Conservation (phyloP, 2,113 vertebrate species). For the Leptobrachium ailaonicum region DNA sequence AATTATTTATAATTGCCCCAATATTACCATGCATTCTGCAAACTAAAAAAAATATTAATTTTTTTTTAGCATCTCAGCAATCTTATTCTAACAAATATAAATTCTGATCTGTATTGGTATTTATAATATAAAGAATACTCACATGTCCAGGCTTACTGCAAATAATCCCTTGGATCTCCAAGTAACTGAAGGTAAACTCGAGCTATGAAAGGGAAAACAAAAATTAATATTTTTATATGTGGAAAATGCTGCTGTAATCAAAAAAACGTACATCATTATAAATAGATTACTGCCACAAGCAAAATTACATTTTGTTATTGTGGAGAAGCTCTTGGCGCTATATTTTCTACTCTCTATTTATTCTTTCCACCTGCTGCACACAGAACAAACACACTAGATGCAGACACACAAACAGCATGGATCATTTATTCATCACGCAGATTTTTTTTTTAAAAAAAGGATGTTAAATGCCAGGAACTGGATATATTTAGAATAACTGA, state of each 20-base stretch:
- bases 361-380: neutral
- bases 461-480: neutral
- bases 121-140: constrained; percentile 51
- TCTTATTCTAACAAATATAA: neutral
- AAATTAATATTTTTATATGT: neutral
- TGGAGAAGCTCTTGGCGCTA: no score
- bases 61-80: neutral
- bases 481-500: neutral
- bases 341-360: neutral
- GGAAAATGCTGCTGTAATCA: neutral
- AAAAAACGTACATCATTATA: constrained; percentile 22
- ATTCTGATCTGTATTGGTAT: neutral
- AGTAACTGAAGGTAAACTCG: constrained; percentile 91
- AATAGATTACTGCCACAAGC: no score
- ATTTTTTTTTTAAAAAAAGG: neutral
- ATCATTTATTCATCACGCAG: neutral
- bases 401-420: neutral
- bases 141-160: constrained; percentile 92
- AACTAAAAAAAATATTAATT: neutral
- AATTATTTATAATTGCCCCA: constrained; percentile 11
- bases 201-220: constrained; percentile 68
- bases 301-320: no score
- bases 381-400: neutral
- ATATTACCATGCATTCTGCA: neutral
- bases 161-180: constrained; percentile 92